Evolutionary conservation across 2,888 invertebrate genomes (phyloP).

Genomic region (Zhengitettix transpicula): DNA sequence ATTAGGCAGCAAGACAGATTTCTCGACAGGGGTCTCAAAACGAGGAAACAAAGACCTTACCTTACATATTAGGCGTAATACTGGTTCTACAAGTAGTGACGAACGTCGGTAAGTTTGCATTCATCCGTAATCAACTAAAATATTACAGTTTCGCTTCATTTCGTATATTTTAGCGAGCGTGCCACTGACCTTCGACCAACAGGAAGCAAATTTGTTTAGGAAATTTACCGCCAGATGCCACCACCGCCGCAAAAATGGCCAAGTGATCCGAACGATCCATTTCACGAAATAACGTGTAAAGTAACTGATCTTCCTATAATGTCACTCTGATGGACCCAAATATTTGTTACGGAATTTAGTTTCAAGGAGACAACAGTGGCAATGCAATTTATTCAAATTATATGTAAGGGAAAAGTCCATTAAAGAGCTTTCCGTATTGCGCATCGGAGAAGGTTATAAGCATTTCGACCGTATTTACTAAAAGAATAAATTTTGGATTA

Average conservation of each 20-base stretch:
- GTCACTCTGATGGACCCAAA: too few relatives aligned
- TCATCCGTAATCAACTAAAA: conserved; percentile 10
- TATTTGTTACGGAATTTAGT: too few relatives aligned
- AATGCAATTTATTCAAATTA: too few relatives aligned
- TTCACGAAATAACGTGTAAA: too few relatives aligned
- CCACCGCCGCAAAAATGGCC: background rate
- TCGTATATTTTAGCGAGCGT: conserved; percentile 16
- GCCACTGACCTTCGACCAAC: conserved; percentile 24
- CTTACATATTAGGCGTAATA: background rate
- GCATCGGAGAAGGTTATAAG: too few relatives aligned
- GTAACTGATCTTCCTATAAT: too few relatives aligned
- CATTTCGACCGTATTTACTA: too few relatives aligned
- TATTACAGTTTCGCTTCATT: conserved; percentile 9
- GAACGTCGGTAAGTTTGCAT: background rate
- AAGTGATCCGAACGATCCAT: too few relatives aligned
- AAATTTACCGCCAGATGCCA: conserved; percentile 11
- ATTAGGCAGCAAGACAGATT: conserved; percentile 1
- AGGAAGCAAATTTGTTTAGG: conserved; percentile 14
- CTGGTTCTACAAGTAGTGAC: background rate
- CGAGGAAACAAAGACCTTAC: background rate
- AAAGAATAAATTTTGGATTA: too few relatives aligned
- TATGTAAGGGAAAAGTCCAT: too few relatives aligned
- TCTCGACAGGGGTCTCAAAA: background rate
- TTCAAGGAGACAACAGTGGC: too few relatives aligned
- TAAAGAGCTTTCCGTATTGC: too few relatives aligned